A percentile compares a stretch with the other conserved stretches of the same genome.
phyloP scores from a whole-genome alignment of 2,113 vertebrate species.

The Anseranas semipalmata region DNA sequence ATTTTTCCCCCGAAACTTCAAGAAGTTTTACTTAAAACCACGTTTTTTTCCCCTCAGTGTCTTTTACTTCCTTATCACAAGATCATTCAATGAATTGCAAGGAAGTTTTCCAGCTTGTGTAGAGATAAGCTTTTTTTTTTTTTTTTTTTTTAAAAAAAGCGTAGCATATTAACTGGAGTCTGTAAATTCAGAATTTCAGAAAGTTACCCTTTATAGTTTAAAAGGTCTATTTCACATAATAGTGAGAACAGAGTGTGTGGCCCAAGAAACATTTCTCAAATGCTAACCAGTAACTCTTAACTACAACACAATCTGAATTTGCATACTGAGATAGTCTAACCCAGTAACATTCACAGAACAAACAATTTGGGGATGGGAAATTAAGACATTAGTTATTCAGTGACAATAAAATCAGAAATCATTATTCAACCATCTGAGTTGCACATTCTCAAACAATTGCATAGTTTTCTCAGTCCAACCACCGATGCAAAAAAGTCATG shows the following conservation, averaged over 20 bases:
- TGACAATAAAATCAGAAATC: background rate
- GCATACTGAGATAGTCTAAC: background rate
- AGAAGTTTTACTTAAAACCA: background rate
- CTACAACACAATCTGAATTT: background rate
- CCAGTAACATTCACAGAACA: background rate
- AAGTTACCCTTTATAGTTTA: background rate
- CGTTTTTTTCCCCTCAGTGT: background rate
- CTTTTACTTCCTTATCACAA: background rate
- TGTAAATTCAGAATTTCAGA: background rate
- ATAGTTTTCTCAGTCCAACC: background rate
- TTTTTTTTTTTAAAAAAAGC: background rate
- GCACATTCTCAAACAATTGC: background rate
- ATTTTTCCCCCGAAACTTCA: background rate
- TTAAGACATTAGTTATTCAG: background rate
- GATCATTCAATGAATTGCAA: background rate
- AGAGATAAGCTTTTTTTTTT: background rate
- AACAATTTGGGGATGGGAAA: background rate
- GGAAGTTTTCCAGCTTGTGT: background rate
- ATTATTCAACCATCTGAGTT: background rate
- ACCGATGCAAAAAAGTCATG: background rate
- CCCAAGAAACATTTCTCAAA: background rate
- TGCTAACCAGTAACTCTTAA: background rate
- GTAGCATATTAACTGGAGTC: background rate
- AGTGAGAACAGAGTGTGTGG: background rate
- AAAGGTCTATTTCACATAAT: background rate